Conservation (phyloP, 2,113 vertebrate species). For the Gobio gobio region DNA sequence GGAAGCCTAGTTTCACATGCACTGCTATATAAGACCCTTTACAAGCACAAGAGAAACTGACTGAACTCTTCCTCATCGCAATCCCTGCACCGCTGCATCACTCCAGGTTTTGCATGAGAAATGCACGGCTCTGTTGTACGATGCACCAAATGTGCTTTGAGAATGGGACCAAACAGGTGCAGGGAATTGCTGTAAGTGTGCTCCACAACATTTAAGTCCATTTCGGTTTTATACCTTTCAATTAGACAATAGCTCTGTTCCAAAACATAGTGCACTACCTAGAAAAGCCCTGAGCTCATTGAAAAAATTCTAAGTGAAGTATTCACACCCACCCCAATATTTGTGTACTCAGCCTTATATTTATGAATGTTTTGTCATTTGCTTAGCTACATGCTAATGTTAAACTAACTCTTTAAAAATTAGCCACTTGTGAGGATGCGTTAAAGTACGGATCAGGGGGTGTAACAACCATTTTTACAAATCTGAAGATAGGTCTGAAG, state of each 20-base stretch:
- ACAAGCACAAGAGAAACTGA: conserved; percentile 65
- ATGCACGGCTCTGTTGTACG: background rate
- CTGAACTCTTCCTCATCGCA: conserved; percentile 41
- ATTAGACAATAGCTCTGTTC: conserved; percentile 15
- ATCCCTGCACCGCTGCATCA: conserved; percentile 33
- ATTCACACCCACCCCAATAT: no score
- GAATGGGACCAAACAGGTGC: background rate
- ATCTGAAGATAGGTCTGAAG: no score
- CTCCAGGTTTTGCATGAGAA: background rate
- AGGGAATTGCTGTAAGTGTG: background rate
- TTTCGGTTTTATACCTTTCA: background rate
- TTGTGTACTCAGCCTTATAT: no score
- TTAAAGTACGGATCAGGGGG: background rate
- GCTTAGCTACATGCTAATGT: background rate
- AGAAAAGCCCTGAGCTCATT: background rate
- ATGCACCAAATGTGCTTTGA: background rate
- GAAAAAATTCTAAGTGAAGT: background rate
- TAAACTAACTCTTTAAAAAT: background rate
- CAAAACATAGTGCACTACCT: background rate
- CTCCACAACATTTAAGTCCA: background rate
- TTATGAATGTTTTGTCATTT: no score
- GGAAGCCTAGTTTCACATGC: conserved; percentile 82
- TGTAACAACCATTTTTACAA: background rate
- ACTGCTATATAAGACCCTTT: conserved; percentile 83
- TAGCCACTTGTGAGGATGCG: no score